Evolutionary conservation across 2,888 invertebrate genomes (phyloP).

Genomic region (Digitonthophagus gazella): DNA sequence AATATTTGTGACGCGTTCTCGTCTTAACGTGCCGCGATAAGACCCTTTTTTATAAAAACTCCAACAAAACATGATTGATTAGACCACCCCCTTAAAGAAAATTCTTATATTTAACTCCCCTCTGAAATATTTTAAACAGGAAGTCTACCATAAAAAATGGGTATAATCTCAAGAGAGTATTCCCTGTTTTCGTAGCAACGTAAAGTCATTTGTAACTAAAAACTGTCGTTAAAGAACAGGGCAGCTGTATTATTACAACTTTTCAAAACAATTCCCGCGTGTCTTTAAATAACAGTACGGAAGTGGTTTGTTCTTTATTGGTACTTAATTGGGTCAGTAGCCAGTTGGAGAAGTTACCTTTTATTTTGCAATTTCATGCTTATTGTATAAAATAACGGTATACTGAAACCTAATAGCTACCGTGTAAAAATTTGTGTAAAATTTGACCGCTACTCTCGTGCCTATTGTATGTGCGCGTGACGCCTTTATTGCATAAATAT

Average conservation of each 20-base stretch:
- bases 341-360: background rate
- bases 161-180: background rate
- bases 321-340: background rate
- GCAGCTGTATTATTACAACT: background rate
- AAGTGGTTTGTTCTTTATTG: too few relatives aligned
- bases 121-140: background rate
- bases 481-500: background rate
- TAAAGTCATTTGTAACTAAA: background rate
- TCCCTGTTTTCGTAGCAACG: background rate
- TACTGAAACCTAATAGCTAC: background rate
- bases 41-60: background rate
- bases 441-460: background rate
- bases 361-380: background rate
- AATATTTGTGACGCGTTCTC: background rate
- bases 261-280: background rate
- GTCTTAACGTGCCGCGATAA: background rate
- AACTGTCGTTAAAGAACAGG: background rate
- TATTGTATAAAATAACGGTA: background rate
- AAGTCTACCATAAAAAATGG: background rate
- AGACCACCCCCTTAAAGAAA: background rate
- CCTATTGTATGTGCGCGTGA: background rate
- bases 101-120: background rate
- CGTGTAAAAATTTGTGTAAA: background rate
- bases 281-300: too few relatives aligned
- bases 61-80: background rate